Base-by-base conservation (phyloP, 2,888 invertebrate genomes). In the Tryphoninae sp. region DNA sequence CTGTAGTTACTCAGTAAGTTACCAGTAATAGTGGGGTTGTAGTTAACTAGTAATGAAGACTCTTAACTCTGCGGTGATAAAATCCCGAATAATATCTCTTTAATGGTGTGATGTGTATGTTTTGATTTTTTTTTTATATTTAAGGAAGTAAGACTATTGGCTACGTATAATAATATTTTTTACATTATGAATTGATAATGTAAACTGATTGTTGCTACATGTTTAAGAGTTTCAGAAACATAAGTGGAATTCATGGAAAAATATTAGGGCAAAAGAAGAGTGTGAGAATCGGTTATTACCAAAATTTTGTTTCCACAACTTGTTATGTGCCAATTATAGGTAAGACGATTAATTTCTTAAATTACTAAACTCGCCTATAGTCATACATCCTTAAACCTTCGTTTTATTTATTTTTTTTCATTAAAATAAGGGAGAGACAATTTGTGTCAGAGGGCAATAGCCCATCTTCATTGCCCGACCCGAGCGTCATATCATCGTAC, bases 11-110 rank as follows among this genome's bases (percentile, higher is more conserved):
- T 33, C 33, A 40, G 8, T 88, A 53, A 88, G 87, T 88, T 87
- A 87, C 87, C 85, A 85, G 84, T 84, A 85, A 80, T 84, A 85
- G 62, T 81, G 51, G 58, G 59, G n/a, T 67, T 65, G 55, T 67
- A 77, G 2, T 77, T 49, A 16, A 82, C 62, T 75, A 71, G 76
- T 75, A 74, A 77, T 67, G 75, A 81, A 58, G 49, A 74, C 81
- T 76, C 72, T 73, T 79, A 64, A 64, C 72, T 82, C 59, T 78
- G 81, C 58, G 59, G 61, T 68, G 68, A 76, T 76, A 79, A 82
- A 82, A 76, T 83, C 73, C 59, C 84, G 83, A 76, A 69, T 80
- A 75, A 83, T 81, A 71, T 11, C 23, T 78, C 59, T 78, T 42
- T 61, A 62, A 80, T 55, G 73, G 61, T 83, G 67, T 68, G 58